Conservation (phyloP, 2,888 invertebrate genomes). For the Melanchra persicariae region DNA sequence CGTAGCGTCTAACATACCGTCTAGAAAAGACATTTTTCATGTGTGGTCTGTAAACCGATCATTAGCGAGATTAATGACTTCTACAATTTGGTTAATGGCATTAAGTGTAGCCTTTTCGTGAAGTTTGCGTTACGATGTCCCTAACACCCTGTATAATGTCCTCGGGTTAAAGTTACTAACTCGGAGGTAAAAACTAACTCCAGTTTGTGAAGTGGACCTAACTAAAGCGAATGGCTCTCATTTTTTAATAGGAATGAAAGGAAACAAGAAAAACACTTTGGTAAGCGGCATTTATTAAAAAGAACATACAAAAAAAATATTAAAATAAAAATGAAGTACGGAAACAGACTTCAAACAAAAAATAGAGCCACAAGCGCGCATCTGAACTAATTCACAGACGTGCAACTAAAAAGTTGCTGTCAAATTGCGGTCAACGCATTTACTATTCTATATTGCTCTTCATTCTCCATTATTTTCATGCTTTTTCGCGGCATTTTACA, state of each 20-base stretch:
- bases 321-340: constrained; percentile 71
- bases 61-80: too few species aligned
- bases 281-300: constrained; percentile 88
- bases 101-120: too few species aligned
- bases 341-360: constrained; percentile 48
- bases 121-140: too few species aligned
- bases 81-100: too few species aligned
- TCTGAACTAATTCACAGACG: constrained; percentile 4
- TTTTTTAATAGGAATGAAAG: background rate
- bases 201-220: too few species aligned
- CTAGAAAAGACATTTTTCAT: too few species aligned
- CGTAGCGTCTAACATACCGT: too few species aligned
- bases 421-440: constrained; percentile 25
- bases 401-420: constrained; percentile 40
- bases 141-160: too few species aligned
- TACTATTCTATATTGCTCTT: constrained; percentile 5
- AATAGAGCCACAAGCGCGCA: constrained; percentile 13
- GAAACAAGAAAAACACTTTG: constrained; percentile 79
- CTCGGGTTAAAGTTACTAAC: too few species aligned
- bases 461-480: background rate
- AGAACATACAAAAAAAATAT: constrained; percentile 80
- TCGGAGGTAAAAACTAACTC: too few species aligned
- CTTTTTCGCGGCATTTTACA: background rate
- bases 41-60: too few species aligned
- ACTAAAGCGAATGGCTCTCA: too few species aligned